A percentile compares a stretch with the other conserved stretches of the same genome.
phyloP scores from a whole-genome alignment of 2,113 vertebrate species.

The Lophius piscatorius region DNA sequence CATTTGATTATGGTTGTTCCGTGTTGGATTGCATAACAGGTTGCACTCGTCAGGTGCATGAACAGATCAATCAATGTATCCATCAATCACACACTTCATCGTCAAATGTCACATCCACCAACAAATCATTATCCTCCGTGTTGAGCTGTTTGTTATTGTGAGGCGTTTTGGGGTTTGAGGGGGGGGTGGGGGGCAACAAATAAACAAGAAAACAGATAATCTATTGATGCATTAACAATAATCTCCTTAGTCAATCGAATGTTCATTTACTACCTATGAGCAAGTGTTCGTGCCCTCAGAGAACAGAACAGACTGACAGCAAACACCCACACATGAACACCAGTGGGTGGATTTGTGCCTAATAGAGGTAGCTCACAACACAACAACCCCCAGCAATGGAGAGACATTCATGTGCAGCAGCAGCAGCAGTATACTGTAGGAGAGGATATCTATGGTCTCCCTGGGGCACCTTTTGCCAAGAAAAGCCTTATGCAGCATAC shows the following conservation, averaged over 20 bases:
- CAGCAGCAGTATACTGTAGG: constrained; percentile 33
- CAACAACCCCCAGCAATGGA: constrained; percentile 60
- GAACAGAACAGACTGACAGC: constrained; percentile 64
- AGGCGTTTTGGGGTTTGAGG: background rate
- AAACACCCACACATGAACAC: constrained; percentile 60
- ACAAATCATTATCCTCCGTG: constrained; percentile 55
- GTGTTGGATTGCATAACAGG: constrained; percentile 67
- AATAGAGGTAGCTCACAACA: constrained; percentile 66
- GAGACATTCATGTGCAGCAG: constrained; percentile 54
- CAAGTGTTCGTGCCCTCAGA: constrained; percentile 49
- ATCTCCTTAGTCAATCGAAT: constrained; percentile 65
- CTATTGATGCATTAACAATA: constrained; percentile 53
- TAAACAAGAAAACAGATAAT: constrained; percentile 55
- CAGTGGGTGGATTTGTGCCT: constrained; percentile 67
- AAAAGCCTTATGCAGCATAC: constrained; percentile 68
- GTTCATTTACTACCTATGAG: constrained; percentile 58
- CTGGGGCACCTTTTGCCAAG: constrained; percentile 62
- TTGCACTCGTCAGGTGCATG: constrained; percentile 62
- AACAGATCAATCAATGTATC: constrained; percentile 70
- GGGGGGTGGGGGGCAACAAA: constrained; percentile 38
- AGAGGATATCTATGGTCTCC: constrained; percentile 68
- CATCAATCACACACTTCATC: constrained; percentile 70
- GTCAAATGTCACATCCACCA: constrained; percentile 61
- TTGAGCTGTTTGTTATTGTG: constrained; percentile 31
- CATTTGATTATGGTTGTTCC: constrained; percentile 69